These are phyloP conservation scores for Drosophila melanosoma DNA, from an alignment of 2,888 invertebrate species.

Conservation along the genomic window DNA sequence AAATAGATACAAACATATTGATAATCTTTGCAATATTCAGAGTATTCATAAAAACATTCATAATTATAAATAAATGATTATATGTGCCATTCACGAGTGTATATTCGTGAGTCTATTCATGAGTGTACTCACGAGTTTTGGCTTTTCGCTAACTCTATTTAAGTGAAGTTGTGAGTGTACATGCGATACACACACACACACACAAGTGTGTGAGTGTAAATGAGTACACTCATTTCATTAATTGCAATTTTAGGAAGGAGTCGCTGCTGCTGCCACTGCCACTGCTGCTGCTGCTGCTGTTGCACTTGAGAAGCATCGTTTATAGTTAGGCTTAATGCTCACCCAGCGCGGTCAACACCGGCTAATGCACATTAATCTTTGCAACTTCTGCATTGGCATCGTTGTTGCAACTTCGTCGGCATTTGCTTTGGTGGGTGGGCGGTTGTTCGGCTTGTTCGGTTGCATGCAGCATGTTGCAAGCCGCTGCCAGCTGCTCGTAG, in stretches of 20 bases:
- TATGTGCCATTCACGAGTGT: not conserved
- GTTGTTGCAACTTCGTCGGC: not conserved
- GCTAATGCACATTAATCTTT: conserved; percentile 63
- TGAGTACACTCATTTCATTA: not conserved
- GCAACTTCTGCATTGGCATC: conserved; percentile 13
- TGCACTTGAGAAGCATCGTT: conserved; percentile 20
- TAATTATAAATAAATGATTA: not conserved
- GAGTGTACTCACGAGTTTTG: not conserved
- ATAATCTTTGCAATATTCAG: not conserved
- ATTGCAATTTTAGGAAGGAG: conserved; percentile 25
- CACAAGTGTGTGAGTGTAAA: not conserved
- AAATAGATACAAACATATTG: no score
- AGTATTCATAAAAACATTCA: not conserved
- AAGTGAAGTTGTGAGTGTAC: not conserved
- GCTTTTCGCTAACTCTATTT: not conserved
- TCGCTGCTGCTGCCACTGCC: not conserved
- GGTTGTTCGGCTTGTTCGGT: conserved; percentile 30
- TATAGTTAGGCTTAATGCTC: conserved; percentile 43
- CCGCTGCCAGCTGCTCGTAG: conserved; percentile 47
- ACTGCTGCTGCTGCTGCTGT: conserved; percentile 1
- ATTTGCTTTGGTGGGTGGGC: conserved; percentile 41
- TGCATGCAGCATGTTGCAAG: conserved; percentile 31
- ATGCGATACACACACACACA: not conserved
- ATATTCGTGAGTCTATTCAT: conserved; percentile 1
- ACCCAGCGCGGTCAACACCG: conserved; percentile 60